phyloP scores from a whole-genome alignment of 2,113 vertebrate genomes.

The crab-eating macaque (Macaca fascicularis) region T2T-MFA8v1.1 NC_088380.1:187547501-187548000 shows the following conservation, averaged over 20 bases:
- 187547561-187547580: neutral
- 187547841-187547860: too few species aligned
- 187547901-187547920: rapidly evolving
- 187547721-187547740: too few species aligned
- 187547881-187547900: too few species aligned
- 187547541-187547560: neutral
- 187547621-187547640: neutral
- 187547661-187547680: too few species aligned
- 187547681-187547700: too few species aligned
- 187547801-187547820: too few species aligned
- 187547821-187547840: too few species aligned
- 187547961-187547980: too few species aligned
- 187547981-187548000: too few species aligned
- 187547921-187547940: rapidly evolving
- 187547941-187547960: rapidly evolving
- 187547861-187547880: neutral
- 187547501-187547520: neutral
- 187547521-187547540: neutral
- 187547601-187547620: neutral
- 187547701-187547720: neutral
- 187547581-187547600: neutral
- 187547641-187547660: neutral
- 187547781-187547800: too few species aligned
- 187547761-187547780: too few species aligned
- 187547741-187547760: too few species aligned